Percentiles rank a stretch among this genome's conserved stretches.
These are phyloP conservation scores for Micropterix aruncella DNA, from an alignment of 2,888 invertebrate species.

Conservation along the genomic window DNA sequence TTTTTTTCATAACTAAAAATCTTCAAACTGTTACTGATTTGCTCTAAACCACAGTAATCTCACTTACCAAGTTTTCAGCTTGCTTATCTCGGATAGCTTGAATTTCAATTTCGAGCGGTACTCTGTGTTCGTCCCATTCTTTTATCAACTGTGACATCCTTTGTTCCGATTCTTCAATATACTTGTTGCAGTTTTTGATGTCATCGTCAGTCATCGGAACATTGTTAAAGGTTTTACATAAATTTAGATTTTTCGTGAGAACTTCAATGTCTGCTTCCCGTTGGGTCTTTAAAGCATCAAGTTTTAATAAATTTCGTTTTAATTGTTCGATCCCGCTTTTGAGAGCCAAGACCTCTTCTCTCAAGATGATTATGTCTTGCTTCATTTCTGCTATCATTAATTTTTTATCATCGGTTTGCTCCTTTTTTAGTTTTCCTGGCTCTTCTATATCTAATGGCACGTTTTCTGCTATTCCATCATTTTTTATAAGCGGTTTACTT, in stretches of 20 bases:
- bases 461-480: too few species aligned
- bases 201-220: conserved; percentile 31
- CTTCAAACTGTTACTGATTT: too few species aligned
- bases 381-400: neutral
- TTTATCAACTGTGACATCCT: conserved; percentile 46
- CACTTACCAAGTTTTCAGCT: conserved; percentile 17
- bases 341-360: neutral
- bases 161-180: conserved; percentile 42
- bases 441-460: too few species aligned
- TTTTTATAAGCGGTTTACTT: too few species aligned
- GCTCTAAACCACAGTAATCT: too few species aligned
- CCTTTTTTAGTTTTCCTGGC: neutral
- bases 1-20: too few species aligned
- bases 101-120: conserved; percentile 25
- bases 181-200: conserved; percentile 40
- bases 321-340: neutral
- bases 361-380: neutral
- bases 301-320: neutral
- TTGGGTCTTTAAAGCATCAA: neutral
- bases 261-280: conserved; percentile 15
- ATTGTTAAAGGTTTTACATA: neutral
- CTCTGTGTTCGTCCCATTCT: conserved; percentile 60
- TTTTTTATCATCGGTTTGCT: neutral
- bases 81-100: conserved; percentile 21
- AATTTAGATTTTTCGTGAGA: conserved; percentile 10